Percentiles rank a stretch among this genome's conserved stretches.
phyloP scores from a whole-genome alignment of 2,797 vertebrate genomes.

The Rhodeus uyekii region DNA sequence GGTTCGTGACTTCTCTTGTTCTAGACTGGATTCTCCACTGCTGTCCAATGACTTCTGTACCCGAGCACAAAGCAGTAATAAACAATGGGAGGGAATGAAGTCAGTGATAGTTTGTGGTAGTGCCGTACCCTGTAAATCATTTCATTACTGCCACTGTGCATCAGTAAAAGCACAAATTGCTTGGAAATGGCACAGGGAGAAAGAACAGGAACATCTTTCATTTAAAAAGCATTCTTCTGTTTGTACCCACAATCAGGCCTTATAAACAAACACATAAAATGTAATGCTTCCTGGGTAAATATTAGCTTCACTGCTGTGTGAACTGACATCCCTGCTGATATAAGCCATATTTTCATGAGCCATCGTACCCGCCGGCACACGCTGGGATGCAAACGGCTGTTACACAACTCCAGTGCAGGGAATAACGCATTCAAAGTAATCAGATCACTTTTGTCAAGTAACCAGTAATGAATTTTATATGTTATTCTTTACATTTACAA shows the following conservation, averaged over 20 bases:
- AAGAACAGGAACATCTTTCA: neutral
- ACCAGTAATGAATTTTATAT: neutral
- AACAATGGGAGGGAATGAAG: neutral
- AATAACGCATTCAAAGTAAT: neutral
- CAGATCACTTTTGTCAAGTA: neutral
- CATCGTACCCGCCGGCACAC: neutral
- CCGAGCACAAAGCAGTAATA: neutral
- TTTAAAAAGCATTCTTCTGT: conserved; percentile 55
- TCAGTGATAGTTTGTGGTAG: conserved; percentile 11
- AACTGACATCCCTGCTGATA: conserved; percentile 36
- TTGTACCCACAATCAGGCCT: conserved; percentile 48
- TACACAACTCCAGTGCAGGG: neutral
- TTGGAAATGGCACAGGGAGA: neutral
- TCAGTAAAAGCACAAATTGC: conserved; percentile 4
- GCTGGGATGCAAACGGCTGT: conserved; percentile 19
- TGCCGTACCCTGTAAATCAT: neutral
- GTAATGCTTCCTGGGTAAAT: conserved; percentile 57
- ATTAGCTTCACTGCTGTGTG: conserved; percentile 43
- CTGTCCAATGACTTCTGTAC: neutral
- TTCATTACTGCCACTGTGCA: conserved; percentile 28
- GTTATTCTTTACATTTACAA: neutral
- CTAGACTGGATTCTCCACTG: neutral
- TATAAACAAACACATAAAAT: conserved; percentile 63
- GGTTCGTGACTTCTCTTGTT: neutral
- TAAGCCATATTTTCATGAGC: conserved; percentile 58